Evolutionary conservation across 2,797 vertebrate species (phyloP), one percentile per base, ranked within the genome.

Genomic region (Coranthus polyacanthus): DNA sequence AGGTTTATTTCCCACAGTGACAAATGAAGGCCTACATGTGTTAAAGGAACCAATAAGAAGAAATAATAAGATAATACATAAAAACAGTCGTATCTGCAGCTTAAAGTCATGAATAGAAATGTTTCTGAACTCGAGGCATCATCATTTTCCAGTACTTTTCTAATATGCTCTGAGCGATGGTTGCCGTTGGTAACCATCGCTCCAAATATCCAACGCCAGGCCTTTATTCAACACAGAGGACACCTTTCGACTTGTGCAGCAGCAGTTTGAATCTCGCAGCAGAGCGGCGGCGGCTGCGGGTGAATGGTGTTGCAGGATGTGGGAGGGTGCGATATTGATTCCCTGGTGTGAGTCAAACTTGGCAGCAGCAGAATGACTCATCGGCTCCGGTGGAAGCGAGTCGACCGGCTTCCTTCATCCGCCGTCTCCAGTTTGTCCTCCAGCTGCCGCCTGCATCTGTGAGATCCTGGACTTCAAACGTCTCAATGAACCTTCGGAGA

Each of bases 361-460:
- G 24, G 58, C 69, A 73, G 65, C 58, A 45, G 45, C 78, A 58
- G 58, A 68, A 10, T 88, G 82, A 83, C 55, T 86, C 82, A 83
- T 62, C 79, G 34, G 71, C 66, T 49, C 12, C 53, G 37, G 44
- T 26, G n/a, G n/a, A n/a, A n/a, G n/a, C n/a, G n/a, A n/a, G n/a
- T n/a, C n/a, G n/a, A n/a, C n/a, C n/a, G n/a, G n/a, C n/a, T 26
- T 26, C 7, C 24, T 26, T 26, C 24, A 2, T 5, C 24, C 24
- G 5, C 24, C 24, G 24, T 26, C 24, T 26, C 24, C 24, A 7
- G 5, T 26, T 6, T 7, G 24, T 45, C 49, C 44, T 62, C 1
- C 62, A 34, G 49, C 75, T 12, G 3, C 66, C n/a, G n/a, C n/a
- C n/a, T 8, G 59, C 15, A 7, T 29, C 64, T 3, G 42, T 38